Percentiles rank a stretch among this genome's conserved stretches.
These are phyloP conservation scores for Semnornis frantzii DNA, from an alignment of 2,113 vertebrate species.

Conservation along the genomic window DNA sequence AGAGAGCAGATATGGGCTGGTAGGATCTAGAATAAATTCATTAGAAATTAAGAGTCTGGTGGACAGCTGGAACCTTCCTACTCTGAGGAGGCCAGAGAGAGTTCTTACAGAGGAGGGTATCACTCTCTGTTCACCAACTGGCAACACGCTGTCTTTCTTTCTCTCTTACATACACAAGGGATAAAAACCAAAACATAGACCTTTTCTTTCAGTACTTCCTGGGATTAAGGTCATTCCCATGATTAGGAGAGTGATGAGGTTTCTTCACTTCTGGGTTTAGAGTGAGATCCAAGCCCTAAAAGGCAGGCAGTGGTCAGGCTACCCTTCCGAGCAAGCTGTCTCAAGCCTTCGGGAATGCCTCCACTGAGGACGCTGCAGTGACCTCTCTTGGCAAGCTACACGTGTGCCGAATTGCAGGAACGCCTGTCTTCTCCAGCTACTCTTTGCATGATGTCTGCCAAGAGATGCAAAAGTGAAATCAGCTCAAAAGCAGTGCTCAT, in stretches of 20 bases:
- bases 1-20: constrained; percentile 4
- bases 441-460: neutral
- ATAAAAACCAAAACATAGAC: too few relatives aligned
- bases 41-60: constrained; percentile 9
- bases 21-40: constrained; percentile 5
- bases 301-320: neutral
- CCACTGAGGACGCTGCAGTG: neutral
- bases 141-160: neutral
- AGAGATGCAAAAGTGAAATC: neutral
- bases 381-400: neutral
- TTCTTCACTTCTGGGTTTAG: neutral
- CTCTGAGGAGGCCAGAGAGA: neutral
- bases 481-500: neutral
- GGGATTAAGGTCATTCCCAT: neutral
- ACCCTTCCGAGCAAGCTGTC: neutral
- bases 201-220: neutral
- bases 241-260: neutral
- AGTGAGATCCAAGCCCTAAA: neutral
- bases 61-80: neutral
- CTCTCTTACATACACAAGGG: neutral
- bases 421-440: neutral
- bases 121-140: neutral
- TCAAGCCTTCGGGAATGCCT: neutral
- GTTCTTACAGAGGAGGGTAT: neutral
- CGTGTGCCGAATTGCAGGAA: neutral